Percentiles rank a stretch among this genome's conserved stretches.
Conservation (phyloP, 1,140 invertebrate species). For the Lineus longissimus region DNA sequence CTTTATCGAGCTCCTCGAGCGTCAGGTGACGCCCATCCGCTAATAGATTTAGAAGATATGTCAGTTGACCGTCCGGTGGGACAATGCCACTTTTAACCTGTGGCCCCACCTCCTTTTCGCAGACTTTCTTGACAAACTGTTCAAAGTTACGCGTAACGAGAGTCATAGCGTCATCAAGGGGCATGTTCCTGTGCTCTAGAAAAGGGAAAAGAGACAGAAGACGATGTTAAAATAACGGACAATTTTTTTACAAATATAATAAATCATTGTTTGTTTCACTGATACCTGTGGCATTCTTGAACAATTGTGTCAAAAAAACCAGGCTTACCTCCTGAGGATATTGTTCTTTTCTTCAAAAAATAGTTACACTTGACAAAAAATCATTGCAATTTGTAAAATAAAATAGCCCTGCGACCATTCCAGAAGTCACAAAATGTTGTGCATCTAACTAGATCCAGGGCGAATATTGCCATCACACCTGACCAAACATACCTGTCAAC, state of each 20-base stretch:
- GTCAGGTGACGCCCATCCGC: slow-evolving; percentile 76
- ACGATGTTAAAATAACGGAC: background rate
- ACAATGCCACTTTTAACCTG: slow-evolving; percentile 8
- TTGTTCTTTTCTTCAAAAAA: no score
- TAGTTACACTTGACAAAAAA: no score
- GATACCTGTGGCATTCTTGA: background rate
- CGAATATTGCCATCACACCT: no score
- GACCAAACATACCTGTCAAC: no score
- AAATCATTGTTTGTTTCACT: background rate
- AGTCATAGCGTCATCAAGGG: slow-evolving; percentile 80
- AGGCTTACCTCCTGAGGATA: no score
- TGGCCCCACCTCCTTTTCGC: slow-evolving; percentile 26
- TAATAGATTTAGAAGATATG: slow-evolving; percentile 73
- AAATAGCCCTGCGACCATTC: no score
- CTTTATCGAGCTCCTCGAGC: slow-evolving; percentile 72
- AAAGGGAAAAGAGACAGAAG: slow-evolving; percentile 14
- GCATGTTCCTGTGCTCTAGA: slow-evolving; percentile 89
- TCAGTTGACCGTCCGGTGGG: slow-evolving; percentile 44
- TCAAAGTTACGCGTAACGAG: slow-evolving; percentile 76
- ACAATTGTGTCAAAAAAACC: no score
- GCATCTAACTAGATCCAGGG: no score
- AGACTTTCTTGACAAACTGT: slow-evolving; percentile 62
- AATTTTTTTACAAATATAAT: background rate
- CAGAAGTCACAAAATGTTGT: no score
- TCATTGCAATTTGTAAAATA: no score